Evolutionary conservation across 1,140 invertebrate species (phyloP), one percentile per base, ranked within the genome.

Genomic region (Drosophila leontia): DNA sequence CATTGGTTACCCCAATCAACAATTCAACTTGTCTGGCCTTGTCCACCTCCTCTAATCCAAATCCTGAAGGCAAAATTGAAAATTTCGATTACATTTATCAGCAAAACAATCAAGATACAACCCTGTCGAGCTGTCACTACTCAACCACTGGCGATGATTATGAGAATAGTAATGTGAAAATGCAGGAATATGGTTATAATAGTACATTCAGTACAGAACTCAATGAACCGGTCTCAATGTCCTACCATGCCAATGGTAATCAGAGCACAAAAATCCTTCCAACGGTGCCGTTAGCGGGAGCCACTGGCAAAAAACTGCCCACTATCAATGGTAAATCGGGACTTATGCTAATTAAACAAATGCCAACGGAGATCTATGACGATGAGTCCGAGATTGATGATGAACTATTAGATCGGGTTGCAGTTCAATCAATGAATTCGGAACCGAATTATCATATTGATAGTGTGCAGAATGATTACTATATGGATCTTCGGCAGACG

Each of bases 221-320:
- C 32, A 78, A 79, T 47, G 59, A 63, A n/a, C 23, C 47, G 39
- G 55, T 70, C n/a, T 26, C 53, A 56, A 56, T 39, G 7, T 47
- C 5, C 32, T 91, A 80, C 48, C 68, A 84, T 82, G 60, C 72
- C 0, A 77, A 80, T 60, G 56, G 63, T 59, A 75, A 91, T 84
- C 77, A 79, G 13, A 55, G 41, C 15, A 32, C 75, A 72, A 81
- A 80, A n/a, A 32, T 84, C 11, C 55, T 88, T 32, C 84, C 90
- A 55, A 72, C 70, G 82, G 81, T 86, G 65, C 78, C 90, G 75
- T 61, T 77, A 64, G 70, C 75, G 44, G 82, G 67, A 80, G 80
- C 82, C 65, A 78, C 65, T 32, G 91, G 91, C 70, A 92, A 92
- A 91, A 92, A 91, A 83, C 85, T 92, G 68, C 91, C 91, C 71